Conservation (phyloP, 2,797 vertebrate genomes). For the Acropternis orthonyx region DNA sequence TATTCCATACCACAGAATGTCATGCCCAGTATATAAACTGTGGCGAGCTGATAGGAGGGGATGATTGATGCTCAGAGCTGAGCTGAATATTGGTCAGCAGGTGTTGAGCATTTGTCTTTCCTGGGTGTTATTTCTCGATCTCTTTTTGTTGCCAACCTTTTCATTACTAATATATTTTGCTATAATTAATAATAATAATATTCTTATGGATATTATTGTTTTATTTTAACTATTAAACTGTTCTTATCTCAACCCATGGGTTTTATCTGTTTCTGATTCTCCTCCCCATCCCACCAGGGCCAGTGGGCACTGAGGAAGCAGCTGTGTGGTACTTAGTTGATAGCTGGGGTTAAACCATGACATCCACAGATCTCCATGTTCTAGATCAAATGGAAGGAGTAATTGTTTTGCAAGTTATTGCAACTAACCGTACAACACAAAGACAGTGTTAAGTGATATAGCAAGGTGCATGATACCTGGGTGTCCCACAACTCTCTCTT, state of each 20-base stretch:
- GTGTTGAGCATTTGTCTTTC: neutral
- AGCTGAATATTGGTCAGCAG: neutral
- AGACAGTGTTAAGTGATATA: neutral
- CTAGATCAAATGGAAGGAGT: neutral
- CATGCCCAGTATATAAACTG: neutral
- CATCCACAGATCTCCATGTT: neutral
- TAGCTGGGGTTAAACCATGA: neutral
- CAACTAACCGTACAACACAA: neutral
- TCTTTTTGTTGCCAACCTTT: neutral
- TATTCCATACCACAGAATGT: neutral
- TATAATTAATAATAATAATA: too few species aligned
- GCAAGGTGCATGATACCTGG: fast-evolving
- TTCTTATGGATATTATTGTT: neutral
- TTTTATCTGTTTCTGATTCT: neutral
- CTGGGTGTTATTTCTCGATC: neutral
- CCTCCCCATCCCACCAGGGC: fast-evolving
- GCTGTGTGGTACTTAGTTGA: neutral
- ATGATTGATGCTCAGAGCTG: neutral
- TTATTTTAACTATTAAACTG: neutral
- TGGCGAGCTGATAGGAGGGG: neutral
- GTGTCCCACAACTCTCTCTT: neutral
- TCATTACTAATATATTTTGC: neutral
- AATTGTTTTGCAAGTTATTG: neutral
- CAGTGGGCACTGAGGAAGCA: fast-evolving
- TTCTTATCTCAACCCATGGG: fast-evolving